Conservation (phyloP, 92 coral and sea anemone species). For the Epizoanthus stellaris region DNA sequence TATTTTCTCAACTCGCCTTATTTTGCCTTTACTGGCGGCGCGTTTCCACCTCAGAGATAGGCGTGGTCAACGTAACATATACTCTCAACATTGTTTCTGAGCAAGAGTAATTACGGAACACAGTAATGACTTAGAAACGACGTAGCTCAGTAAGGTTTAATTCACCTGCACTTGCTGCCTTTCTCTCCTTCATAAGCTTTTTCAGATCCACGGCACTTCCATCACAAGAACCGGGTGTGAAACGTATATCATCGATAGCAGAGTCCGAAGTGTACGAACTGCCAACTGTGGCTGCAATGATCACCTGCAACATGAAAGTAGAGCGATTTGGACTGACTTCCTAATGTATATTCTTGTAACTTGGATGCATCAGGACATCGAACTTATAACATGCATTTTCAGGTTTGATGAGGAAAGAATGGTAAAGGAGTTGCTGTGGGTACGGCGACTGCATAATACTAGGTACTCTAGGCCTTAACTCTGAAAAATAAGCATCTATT, state of each 20-base stretch:
- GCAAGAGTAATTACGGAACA: not conserved
- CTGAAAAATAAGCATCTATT: too few relatives aligned
- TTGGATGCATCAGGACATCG: too few relatives aligned
- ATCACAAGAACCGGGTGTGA: constrained; percentile 21
- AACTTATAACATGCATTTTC: too few relatives aligned
- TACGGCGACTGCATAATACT: too few relatives aligned
- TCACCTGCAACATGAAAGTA: not conserved
- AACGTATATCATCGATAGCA: constrained; percentile 24
- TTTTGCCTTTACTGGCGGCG: too few relatives aligned
- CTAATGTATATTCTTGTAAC: too few relatives aligned
- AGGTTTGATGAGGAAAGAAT: too few relatives aligned
- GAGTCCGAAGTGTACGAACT: not conserved
- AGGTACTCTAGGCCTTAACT: too few relatives aligned
- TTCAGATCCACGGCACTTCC: constrained; percentile 28
- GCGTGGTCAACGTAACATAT: too few relatives aligned
- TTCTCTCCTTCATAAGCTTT: not conserved
- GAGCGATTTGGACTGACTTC: not conserved
- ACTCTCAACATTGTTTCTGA: not conserved
- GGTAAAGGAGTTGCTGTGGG: too few relatives aligned
- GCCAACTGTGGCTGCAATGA: constrained; percentile 4
- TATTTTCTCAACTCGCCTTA: too few relatives aligned
- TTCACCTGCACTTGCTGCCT: not conserved
- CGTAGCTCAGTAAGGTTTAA: not conserved
- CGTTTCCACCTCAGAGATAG: too few relatives aligned
- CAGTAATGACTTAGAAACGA: not conserved